phyloP scores from a whole-genome alignment of 1,140 invertebrate genomes.

The Aphelenchoides avenae region DNA sequence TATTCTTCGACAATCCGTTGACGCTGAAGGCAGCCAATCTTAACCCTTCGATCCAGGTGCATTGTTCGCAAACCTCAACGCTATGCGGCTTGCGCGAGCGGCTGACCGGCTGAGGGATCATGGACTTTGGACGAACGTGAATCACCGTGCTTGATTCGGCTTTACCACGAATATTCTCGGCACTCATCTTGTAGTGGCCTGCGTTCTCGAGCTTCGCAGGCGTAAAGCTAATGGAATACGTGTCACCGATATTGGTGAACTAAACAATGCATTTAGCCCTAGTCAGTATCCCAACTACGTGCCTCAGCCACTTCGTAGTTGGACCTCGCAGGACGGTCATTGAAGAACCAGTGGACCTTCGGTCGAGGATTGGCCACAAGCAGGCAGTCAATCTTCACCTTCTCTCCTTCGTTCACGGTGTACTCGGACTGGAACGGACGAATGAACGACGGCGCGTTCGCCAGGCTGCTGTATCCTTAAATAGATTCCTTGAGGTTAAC shows the following conservation, averaged over 20 bases:
- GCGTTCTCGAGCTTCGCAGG: conserved; percentile 52
- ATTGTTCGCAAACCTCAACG: conserved; percentile 11
- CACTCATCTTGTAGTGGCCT: conserved; percentile 56
- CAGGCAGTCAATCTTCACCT: conserved; percentile 61
- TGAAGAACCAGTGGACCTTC: conserved; percentile 63
- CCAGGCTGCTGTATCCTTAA: conserved; percentile 44
- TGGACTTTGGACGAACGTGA: conserved; percentile 49
- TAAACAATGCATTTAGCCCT: conserved; percentile 29
- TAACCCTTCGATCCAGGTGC: too few relatives aligned
- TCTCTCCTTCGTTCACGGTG: conserved; percentile 61
- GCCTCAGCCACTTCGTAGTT: conserved; percentile 52
- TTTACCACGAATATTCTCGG: conserved; percentile 63
- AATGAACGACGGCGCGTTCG: conserved; percentile 54
- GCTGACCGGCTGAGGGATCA: conserved; percentile 46
- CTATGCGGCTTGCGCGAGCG: conserved; percentile 7
- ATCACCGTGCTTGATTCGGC: conserved; percentile 60
- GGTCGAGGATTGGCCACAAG: conserved; percentile 63
- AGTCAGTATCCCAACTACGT: background rate
- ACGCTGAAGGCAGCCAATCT: too few relatives aligned
- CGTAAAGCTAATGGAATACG: conserved; percentile 56
- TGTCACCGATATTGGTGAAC: conserved; percentile 60
- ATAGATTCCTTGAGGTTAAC: background rate
- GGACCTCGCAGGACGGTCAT: conserved; percentile 60
- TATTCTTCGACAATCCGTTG: conserved; percentile 21
- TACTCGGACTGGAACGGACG: conserved; percentile 53